Percentiles rank a stretch among this genome's conserved stretches.
Evolutionary conservation across 2,113 vertebrate species (phyloP).

Genomic region (Pachyramphus minor): DNA sequence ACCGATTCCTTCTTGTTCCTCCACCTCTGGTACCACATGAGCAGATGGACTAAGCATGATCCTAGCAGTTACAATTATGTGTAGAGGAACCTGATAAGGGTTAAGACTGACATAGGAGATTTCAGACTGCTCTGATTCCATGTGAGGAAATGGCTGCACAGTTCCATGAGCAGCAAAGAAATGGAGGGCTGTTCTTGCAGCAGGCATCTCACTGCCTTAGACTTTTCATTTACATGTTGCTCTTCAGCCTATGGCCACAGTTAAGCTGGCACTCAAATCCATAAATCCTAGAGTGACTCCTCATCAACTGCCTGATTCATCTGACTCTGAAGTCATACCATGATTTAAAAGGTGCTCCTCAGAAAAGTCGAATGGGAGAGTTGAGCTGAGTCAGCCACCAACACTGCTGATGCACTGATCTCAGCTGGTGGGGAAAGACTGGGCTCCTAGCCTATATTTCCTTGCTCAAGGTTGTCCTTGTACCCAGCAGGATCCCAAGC

Average conservation of each 20-base stretch:
- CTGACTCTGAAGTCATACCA: not conserved
- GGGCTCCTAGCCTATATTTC: not conserved
- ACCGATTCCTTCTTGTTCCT: not conserved
- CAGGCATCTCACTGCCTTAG: not conserved
- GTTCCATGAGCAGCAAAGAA: not conserved
- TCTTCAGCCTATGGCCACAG: not conserved
- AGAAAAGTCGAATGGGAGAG: not conserved
- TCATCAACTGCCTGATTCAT: not conserved
- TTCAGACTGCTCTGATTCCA: not conserved
- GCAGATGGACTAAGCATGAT: not conserved
- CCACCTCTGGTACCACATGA: not conserved
- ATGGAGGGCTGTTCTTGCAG: not conserved
- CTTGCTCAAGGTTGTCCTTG: not conserved
- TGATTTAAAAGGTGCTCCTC: not conserved
- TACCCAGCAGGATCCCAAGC: not conserved
- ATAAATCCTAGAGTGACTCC: not conserved
- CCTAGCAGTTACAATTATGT: not conserved
- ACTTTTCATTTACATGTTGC: not conserved
- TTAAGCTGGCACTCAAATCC: not conserved
- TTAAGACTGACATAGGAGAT: not conserved
- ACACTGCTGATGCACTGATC: not conserved
- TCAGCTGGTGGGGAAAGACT: not conserved
- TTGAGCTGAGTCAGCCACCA: not conserved
- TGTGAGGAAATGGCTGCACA: accelerated
- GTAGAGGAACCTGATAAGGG: not conserved